phyloP scores from a whole-genome alignment of 2,113 vertebrate genomes.

The Chionis minor region DNA sequence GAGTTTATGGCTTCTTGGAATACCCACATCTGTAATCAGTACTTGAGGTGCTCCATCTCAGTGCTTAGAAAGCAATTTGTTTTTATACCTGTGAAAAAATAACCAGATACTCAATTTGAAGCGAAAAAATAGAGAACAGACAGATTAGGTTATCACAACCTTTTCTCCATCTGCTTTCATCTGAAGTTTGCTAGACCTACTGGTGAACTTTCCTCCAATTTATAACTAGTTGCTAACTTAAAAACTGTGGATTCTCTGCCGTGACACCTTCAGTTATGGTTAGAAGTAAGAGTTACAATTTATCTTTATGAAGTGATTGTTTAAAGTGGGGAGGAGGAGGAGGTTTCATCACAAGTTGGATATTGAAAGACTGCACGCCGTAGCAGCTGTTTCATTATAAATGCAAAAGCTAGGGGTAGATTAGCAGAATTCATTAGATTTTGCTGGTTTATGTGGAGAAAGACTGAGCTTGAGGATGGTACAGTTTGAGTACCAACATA shows the following conservation, averaged over 20 bases:
- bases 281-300: neutral
- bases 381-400: neutral
- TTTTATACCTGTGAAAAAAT: slow-evolving; percentile 2
- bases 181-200: slow-evolving; percentile 4
- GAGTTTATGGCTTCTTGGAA: neutral
- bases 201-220: neutral
- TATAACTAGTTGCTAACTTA: neutral
- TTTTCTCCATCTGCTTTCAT: slow-evolving; percentile 37
- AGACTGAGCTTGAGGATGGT: neutral
- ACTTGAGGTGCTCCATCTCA: neutral
- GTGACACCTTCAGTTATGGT: neutral
- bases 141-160: slow-evolving; percentile 13
- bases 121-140: neutral
- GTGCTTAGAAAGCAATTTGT: neutral
- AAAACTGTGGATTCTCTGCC: neutral
- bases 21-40: neutral
- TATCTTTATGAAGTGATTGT: neutral
- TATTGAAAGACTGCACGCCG: neutral
- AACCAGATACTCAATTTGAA: slow-evolving; percentile 36
- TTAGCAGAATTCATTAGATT: neutral
- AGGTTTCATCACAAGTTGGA: neutral
- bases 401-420: neutral
- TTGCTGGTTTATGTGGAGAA: neutral
- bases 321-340: neutral
- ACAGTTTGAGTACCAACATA: neutral